Base-by-base conservation (phyloP, 2,797 vertebrate genomes). In the Anisognathus igniventris region DNA sequence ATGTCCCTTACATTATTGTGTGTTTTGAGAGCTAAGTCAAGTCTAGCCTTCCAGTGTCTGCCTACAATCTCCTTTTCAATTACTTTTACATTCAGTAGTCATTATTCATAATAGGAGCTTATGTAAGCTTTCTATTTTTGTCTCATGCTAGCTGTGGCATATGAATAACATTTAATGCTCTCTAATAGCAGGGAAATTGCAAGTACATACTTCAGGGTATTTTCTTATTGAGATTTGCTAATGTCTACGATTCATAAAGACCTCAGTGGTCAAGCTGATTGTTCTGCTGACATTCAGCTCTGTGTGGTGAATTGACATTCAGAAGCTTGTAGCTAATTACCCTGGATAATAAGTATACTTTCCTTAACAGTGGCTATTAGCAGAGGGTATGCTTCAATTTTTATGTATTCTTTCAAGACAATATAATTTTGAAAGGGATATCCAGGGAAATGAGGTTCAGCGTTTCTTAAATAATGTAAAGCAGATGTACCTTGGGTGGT, bases 171-270 rank as follows among this genome's bases (percentile, higher is more conserved):
- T 90, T 8, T 93, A 90, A 95, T 88, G 22, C 53, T 77, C 33
- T 83, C 37, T 95, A 86, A 88, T 64, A 93, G 82, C 45, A 83
- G 61, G 44, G 78, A 70, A 90, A 90, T 95, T 83, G 72, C 75
- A 86, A 92, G 75, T 83, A 28, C 10, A 64, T 54, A 19, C 80
- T 93, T 64, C 22, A 64, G 82, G 82, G 30, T 44, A 68, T 94
- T 92, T 96, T 95, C 48, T 92, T 65, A 53, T 12, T 45, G 65
- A 90, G 37, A 45, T 80, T 90, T 90, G 88, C 45, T 92, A 83
- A 76, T 93, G 60, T 71, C n/a, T 88, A 88, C 57, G 88, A 70
- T 91, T 90, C 65, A 50, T 88, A 57, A 90, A 88, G 76, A 86
- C 75, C 72, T 90, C 53, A 54, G 53, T 83, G 79, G 50, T 96